Conservation (phyloP, 2,888 invertebrate genomes). For the Tetranychus truncatus region DNA sequence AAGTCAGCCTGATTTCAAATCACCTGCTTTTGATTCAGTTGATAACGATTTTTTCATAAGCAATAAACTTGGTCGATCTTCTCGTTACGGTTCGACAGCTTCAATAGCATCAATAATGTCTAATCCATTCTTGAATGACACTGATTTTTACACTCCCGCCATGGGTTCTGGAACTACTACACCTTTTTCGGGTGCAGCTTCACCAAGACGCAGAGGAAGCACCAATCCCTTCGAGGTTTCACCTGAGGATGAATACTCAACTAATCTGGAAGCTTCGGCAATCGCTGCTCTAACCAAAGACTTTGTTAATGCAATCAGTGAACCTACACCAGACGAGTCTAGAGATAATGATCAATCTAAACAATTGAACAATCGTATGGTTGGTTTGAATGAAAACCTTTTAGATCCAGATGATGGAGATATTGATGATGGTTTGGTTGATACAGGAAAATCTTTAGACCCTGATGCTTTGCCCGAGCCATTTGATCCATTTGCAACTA, state of each 20-base stretch:
- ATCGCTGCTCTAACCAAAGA: constrained; percentile 25
- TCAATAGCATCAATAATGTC: constrained; percentile 16
- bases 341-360: not conserved
- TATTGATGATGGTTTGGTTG: not conserved
- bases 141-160: constrained; percentile 17
- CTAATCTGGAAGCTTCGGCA: constrained; percentile 13
- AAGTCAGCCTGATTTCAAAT: not conserved
- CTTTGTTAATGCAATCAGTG: constrained; percentile 18
- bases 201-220: constrained; percentile 16
- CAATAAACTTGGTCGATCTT: constrained; percentile 1
- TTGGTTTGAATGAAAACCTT: not conserved
- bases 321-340: constrained; percentile 20
- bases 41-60: constrained; percentile 4
- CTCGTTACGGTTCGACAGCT: constrained; percentile 6
- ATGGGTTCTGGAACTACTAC: constrained; percentile 15
- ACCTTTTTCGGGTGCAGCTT: constrained; percentile 18
- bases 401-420: not conserved
- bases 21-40: not conserved
- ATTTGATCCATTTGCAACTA: constrained; percentile 24
- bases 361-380: not conserved
- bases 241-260: constrained; percentile 15
- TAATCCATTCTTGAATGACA: constrained; percentile 23
- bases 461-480: constrained; percentile 4
- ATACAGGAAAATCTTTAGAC: not conserved
- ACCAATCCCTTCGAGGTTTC: constrained; percentile 22